A percentile compares a stretch with the other conserved stretches of the same genome.
These are phyloP conservation scores for Pseudomyrmex dendroicus DNA, from an alignment of 1,140 invertebrate genomes.

Conservation along the genomic window DNA sequence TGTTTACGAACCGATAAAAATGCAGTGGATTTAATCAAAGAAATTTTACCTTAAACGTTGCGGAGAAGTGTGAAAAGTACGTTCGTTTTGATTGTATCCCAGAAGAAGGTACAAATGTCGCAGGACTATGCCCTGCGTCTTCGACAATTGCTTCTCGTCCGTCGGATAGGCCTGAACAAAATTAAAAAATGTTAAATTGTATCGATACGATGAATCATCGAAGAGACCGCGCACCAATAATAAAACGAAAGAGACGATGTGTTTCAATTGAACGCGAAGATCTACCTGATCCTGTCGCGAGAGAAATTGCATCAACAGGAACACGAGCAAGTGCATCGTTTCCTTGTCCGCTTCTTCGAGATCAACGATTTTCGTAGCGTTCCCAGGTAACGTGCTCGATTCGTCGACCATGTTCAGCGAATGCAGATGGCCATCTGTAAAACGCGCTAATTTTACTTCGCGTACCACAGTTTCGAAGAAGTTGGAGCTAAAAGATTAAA, in stretches of 20 bases:
- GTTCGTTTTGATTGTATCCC: constrained; percentile 97
- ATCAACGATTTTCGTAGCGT: constrained; percentile 94
- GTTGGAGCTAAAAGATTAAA: not conserved
- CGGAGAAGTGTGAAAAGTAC: constrained; percentile 95
- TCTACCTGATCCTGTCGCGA: constrained; percentile 91
- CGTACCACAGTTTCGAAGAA: not conserved
- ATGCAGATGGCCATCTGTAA: constrained; percentile 92
- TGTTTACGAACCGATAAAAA: too few species aligned
- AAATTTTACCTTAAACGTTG: constrained; percentile 90
- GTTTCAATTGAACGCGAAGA: constrained; percentile 44
- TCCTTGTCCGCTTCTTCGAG: constrained; percentile 97
- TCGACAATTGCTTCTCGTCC: constrained; percentile 92
- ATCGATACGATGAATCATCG: not conserved
- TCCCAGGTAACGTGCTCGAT: constrained; percentile 88
- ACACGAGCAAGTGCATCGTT: constrained; percentile 97
- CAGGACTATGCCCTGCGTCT: constrained; percentile 94
- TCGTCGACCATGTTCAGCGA: constrained; percentile 89
- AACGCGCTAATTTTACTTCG: not conserved
- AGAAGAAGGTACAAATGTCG: constrained; percentile 96
- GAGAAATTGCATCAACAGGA: constrained; percentile 97
- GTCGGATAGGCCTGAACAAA: constrained; percentile 89
- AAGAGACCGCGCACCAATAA: too few species aligned
- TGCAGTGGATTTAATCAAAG: not conserved
- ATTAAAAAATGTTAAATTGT: not conserved
- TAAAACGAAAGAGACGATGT: too few species aligned